phyloP scores from a whole-genome alignment of 1,140 invertebrate genomes.

The Zaprionus davidi region DNA sequence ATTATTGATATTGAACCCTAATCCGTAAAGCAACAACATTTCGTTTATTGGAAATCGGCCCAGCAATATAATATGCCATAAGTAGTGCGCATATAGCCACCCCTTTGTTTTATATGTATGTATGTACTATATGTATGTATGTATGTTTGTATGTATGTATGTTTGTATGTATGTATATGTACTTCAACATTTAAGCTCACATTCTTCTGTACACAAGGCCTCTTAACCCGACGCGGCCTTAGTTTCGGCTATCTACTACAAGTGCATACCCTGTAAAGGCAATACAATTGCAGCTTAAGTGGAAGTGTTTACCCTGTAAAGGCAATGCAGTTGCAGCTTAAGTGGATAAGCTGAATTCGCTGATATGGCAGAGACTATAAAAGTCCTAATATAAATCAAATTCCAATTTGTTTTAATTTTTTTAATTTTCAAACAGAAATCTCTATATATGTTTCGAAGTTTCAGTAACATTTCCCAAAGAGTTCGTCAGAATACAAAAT shows the following conservation, averaged over 20 bases:
- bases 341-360: neutral
- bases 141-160: neutral
- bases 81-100: neutral
- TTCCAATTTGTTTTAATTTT: neutral
- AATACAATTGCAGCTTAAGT: neutral
- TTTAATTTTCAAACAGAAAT: neutral
- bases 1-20: constrained; percentile 49
- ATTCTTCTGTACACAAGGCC: neutral
- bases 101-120: neutral
- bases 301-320: constrained; percentile 12
- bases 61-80: constrained; percentile 2
- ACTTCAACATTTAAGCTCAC: neutral
- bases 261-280: constrained; percentile 14
- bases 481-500: too few relatives aligned
- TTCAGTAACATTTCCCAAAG: neutral
- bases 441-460: neutral
- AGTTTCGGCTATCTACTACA: neutral
- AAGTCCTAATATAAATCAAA: neutral
- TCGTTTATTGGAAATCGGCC: constrained; percentile 3
- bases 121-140: neutral
- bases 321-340: neutral
- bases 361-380: neutral
- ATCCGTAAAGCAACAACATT: constrained; percentile 24
- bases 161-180: too few relatives aligned
- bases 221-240: constrained; percentile 25